Base-by-base conservation (phyloP, 2,113 vertebrate species). In the Genyomyrus donnyi region DNA sequence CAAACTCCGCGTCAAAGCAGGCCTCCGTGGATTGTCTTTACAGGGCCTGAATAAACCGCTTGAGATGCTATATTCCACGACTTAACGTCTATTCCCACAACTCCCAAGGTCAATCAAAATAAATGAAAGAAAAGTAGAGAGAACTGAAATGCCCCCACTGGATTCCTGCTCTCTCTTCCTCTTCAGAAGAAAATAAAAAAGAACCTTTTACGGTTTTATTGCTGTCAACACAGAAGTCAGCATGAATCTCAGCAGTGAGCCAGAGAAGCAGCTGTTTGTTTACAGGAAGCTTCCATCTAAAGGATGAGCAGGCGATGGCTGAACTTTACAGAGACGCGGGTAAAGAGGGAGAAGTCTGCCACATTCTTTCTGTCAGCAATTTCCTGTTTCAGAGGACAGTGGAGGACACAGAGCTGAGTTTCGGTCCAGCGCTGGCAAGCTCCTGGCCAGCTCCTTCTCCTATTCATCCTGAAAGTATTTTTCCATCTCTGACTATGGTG, bases 321-420 rank as follows among this genome's bases (percentile, higher is more conserved):
- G 92, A 93, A 93, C 93, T 92, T 90, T 93, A 91, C 91, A 92
- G 92, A 87, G 49, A 95, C 93, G 94, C 92, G 92, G 91, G 95
- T 93, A 93, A 94, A 91, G 93, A 93, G 91, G 94, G 93, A 92
- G 93, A 93, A 92, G 74, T 15, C 11, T 42, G 17, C 13, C 91
- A 93, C 94, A 95, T 96, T 97, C 95, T 93, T 95, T 92, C 94
- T 94, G 94, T 95, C 95, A 95, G 94, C 93, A 92, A 96, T 95
- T 96, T 96, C 96, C 96, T 96, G 95, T 95, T 90, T 91, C 93
- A 91, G 90, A 91, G 91, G 89, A 92, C 90, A 89, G 56, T 11
- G 39, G 49, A 80, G 56, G 87, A 88, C 90, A 94, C 94, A 91
- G 87, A 91, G 95, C 93, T 92, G 92, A 90, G 92, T 93, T 93